Percentiles rank a stretch among this genome's conserved stretches.
phyloP scores from a whole-genome alignment of 2,113 vertebrate genomes.

The Climacteris rufus region DNA sequence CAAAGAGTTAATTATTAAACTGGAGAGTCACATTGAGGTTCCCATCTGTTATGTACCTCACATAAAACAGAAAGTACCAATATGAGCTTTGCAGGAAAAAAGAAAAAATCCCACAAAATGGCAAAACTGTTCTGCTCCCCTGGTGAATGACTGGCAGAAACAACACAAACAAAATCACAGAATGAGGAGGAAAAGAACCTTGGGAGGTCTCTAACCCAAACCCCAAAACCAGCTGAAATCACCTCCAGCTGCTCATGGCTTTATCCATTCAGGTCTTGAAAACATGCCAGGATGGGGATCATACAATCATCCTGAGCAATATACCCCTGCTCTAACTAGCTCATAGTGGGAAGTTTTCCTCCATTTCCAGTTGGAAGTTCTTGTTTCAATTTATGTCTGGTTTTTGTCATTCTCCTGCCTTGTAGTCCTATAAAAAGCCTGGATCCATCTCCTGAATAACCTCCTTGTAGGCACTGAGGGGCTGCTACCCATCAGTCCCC shows the following conservation, averaged over 20 bases:
- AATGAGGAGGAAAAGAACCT: neutral
- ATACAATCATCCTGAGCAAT: neutral
- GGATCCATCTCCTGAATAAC: neutral
- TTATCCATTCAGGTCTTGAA: neutral
- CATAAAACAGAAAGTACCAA: neutral
- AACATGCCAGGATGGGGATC: neutral
- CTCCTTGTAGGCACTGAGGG: neutral
- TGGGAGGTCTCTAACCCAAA: neutral
- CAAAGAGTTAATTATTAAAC: constrained; percentile 26
- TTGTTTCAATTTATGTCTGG: neutral
- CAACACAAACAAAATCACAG: neutral
- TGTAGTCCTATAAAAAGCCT: neutral
- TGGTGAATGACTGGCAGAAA: neutral
- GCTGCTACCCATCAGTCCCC: neutral
- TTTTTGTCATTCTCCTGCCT: neutral
- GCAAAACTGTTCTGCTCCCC: neutral
- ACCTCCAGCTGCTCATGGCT: neutral
- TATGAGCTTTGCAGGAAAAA: neutral
- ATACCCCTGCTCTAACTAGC: neutral
- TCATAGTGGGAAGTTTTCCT: neutral
- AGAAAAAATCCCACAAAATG: neutral
- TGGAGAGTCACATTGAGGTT: neutral
- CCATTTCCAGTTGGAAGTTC: neutral
- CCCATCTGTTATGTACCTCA: neutral
- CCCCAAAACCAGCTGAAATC: neutral